A percentile compares a stretch with the other conserved stretches of the same genome.
phyloP scores from a whole-genome alignment of 2,113 vertebrate genomes.

The Notothenia coriiceps region DNA sequence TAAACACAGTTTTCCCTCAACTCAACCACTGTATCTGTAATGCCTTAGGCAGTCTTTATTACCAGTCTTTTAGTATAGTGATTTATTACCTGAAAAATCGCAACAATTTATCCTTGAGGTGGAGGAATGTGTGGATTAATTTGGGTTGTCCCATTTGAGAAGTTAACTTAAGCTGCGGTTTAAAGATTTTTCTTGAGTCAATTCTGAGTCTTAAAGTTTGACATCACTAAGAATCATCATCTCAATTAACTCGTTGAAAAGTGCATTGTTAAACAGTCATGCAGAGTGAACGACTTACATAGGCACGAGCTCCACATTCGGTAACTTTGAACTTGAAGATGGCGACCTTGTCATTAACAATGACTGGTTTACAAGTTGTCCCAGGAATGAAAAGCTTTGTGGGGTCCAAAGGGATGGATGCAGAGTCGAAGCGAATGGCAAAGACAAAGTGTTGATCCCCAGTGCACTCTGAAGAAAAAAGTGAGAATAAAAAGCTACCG shows the following conservation, averaged over 20 bases:
- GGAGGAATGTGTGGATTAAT: too few relatives aligned
- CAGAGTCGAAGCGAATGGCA: constrained; percentile 51
- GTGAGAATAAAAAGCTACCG: too few relatives aligned
- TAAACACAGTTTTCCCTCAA: rapidly evolving
- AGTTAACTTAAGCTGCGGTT: too few relatives aligned
- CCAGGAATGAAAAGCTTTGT: constrained; percentile 58
- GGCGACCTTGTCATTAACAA: constrained; percentile 64
- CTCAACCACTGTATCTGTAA: not conserved
- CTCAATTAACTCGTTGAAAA: not conserved
- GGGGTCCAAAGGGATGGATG: constrained; percentile 59
- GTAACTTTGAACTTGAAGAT: constrained; percentile 80
- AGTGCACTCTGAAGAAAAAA: constrained; percentile 73
- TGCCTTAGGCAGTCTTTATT: too few relatives aligned
- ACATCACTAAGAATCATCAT: not conserved
- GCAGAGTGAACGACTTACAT: constrained; percentile 66
- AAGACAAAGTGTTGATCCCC: constrained; percentile 79
- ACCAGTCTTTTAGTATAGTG: too few relatives aligned
- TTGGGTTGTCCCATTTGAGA: too few relatives aligned
- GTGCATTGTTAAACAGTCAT: not conserved
- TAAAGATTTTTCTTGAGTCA: not conserved
- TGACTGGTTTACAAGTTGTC: constrained; percentile 67
- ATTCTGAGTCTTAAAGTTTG: not conserved
- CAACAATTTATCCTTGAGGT: too few relatives aligned
- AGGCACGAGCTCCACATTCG: constrained; percentile 77
- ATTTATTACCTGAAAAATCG: not conserved